Percentiles rank a stretch among this genome's conserved stretches.
phyloP scores from a whole-genome alignment of 2,797 vertebrate genomes.

The Siniperca obscura region DNA sequence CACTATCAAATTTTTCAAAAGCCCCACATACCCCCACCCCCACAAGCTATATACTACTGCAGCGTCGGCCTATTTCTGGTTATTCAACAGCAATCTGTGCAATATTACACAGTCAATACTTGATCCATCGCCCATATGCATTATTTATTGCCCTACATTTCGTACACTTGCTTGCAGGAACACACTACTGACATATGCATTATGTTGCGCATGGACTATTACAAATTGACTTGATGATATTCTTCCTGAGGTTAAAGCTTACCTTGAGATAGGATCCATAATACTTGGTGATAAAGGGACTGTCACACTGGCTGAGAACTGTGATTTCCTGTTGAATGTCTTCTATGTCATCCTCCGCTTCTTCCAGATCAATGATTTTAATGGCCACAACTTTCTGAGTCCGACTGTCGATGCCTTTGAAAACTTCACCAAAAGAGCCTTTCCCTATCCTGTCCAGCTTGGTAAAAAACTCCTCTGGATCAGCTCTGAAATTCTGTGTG shows the following conservation, averaged over 20 bases:
- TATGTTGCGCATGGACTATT: conserved; percentile 12
- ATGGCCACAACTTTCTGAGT: conserved; percentile 98
- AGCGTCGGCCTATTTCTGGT: conserved; percentile 6
- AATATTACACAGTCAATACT: conserved; percentile 44
- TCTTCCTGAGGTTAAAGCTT: conserved; percentile 57
- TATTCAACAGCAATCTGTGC: conserved; percentile 29
- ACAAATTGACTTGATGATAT: neutral
- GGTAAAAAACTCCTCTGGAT: conserved; percentile 96
- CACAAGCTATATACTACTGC: neutral
- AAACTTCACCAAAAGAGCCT: conserved; percentile 98
- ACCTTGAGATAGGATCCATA: conserved; percentile 99
- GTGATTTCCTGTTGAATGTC: conserved; percentile 99
- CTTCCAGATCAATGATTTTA: conserved; percentile 98
- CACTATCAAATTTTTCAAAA: too few species aligned
- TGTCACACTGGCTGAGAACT: conserved; percentile 98
- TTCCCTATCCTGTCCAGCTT: conserved; percentile 98
- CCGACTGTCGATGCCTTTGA: conserved; percentile 98
- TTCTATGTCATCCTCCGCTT: conserved; percentile 99
- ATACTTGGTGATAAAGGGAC: conserved; percentile 98
- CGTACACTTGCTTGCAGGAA: conserved; percentile 45
- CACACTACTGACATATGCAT: conserved; percentile 28
- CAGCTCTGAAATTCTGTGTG: conserved; percentile 90
- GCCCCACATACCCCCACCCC: too few species aligned
- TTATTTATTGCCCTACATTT: conserved; percentile 73
- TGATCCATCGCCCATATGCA: conserved; percentile 55